Percentiles rank a stretch among this genome's conserved stretches.
Evolutionary conservation across 2,888 invertebrate species (phyloP).

Genomic region (Pandemis cinnamomeana): DNA sequence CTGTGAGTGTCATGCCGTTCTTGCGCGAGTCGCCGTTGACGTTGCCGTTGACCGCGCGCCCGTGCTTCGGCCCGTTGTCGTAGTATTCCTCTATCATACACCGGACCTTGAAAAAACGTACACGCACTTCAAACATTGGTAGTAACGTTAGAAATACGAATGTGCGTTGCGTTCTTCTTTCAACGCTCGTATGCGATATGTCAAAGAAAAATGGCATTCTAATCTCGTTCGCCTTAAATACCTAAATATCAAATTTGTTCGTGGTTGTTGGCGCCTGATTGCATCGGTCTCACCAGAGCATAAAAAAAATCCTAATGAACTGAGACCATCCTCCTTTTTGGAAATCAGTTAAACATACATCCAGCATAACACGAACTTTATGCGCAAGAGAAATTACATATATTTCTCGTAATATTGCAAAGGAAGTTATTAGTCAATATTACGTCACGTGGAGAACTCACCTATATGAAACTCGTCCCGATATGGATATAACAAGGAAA

Average conservation of each 20-base stretch:
- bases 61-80: constrained; percentile 71
- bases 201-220: too few species aligned
- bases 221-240: too few species aligned
- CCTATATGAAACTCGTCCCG: neutral
- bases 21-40: constrained; percentile 86
- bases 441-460: neutral
- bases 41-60: constrained; percentile 76
- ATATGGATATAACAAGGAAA: constrained; percentile 1
- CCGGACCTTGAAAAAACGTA: constrained; percentile 81
- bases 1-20: constrained; percentile 93
- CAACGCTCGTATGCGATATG: too few species aligned
- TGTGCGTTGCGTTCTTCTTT: too few species aligned
- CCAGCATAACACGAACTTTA: too few species aligned
- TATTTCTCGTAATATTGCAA: neutral
- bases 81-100: constrained; percentile 94
- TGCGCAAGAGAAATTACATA: neutral
- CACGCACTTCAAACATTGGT: neutral
- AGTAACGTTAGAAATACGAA: neutral
- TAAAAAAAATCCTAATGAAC: too few species aligned
- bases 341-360: too few species aligned
- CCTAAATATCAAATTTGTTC: too few species aligned
- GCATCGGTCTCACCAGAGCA: too few species aligned
- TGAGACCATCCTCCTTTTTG: too few species aligned
- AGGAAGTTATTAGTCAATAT: neutral
- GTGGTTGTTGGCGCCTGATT: too few species aligned